Evolutionary conservation across 2,113 vertebrate species (phyloP).

Genomic region (Xiphias gladius): DNA sequence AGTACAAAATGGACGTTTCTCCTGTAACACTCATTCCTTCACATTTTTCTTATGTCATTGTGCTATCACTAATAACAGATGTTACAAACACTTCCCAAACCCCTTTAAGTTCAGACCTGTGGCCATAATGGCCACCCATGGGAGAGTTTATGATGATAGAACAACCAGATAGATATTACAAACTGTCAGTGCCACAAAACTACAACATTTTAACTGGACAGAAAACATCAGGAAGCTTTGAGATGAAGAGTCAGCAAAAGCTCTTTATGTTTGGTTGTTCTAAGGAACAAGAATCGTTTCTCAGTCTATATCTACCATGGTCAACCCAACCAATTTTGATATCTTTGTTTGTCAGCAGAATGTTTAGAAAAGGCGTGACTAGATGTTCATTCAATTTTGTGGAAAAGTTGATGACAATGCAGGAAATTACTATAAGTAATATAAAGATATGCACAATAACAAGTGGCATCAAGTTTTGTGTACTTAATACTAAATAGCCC

Average conservation of each 20-base stretch:
- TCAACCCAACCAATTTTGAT: neutral
- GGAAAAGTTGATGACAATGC: no score
- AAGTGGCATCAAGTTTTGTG: no score
- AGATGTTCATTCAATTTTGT: no score
- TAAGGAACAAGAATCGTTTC: neutral
- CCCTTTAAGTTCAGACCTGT: neutral
- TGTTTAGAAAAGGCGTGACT: no score
- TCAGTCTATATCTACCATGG: neutral
- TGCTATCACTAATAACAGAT: neutral
- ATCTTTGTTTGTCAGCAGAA: neutral
- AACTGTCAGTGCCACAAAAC: neutral
- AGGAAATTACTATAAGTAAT: no score
- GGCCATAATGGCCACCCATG: conserved; percentile 17
- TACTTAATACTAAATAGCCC: no score
- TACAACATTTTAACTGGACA: neutral
- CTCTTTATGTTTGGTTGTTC: neutral
- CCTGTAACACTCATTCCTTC: neutral
- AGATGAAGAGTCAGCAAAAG: neutral
- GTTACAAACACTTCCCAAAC: neutral
- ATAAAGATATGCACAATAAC: no score
- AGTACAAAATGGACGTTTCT: neutral
- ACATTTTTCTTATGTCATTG: neutral
- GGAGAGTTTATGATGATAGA: neutral
- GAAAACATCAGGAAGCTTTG: conserved; percentile 3
- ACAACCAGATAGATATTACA: neutral